Conservation (phyloP, 2,888 invertebrate genomes). For the Mythimna lalbum region DNA sequence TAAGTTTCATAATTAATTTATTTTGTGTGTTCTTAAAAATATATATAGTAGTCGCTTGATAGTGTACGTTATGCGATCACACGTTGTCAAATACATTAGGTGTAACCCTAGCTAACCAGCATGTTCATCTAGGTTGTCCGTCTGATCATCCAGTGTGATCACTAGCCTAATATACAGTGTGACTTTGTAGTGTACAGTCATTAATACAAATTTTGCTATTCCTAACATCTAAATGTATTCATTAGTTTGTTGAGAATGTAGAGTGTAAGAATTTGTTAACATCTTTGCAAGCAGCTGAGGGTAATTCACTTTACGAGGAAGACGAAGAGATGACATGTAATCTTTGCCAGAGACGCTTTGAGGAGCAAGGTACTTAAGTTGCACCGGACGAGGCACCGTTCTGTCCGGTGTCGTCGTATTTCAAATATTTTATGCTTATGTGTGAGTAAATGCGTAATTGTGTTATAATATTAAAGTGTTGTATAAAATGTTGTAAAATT, state of each 20-base stretch:
- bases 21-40: conserved; percentile 69
- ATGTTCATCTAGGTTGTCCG: conserved; percentile 67
- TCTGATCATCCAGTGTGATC: conserved; percentile 55
- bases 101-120: conserved; percentile 62
- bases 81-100: conserved; percentile 55
- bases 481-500: conserved; percentile 70
- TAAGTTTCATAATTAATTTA: conserved; percentile 75
- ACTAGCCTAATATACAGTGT: conserved; percentile 50
- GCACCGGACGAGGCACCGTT: conserved; percentile 81
- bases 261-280: conserved; percentile 89
- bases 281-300: conserved; percentile 93
- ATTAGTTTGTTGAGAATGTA: conserved; percentile 72
- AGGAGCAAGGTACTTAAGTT: conserved; percentile 93
- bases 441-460: conserved; percentile 91
- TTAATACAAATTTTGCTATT: conserved; percentile 60
- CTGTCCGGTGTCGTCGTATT: conserved; percentile 85
- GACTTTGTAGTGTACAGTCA: conserved; percentile 62
- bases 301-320: conserved; percentile 91
- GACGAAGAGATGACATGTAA: conserved; percentile 93
- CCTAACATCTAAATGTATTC: conserved; percentile 63
- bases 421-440: conserved; percentile 87
- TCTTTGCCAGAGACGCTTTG: conserved; percentile 95
- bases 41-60: conserved; percentile 74
- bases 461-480: conserved; percentile 79
- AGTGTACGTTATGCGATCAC: conserved; percentile 70